Conservation (phyloP, 1,140 invertebrate genomes). For the Chelonus insularis region DNA sequence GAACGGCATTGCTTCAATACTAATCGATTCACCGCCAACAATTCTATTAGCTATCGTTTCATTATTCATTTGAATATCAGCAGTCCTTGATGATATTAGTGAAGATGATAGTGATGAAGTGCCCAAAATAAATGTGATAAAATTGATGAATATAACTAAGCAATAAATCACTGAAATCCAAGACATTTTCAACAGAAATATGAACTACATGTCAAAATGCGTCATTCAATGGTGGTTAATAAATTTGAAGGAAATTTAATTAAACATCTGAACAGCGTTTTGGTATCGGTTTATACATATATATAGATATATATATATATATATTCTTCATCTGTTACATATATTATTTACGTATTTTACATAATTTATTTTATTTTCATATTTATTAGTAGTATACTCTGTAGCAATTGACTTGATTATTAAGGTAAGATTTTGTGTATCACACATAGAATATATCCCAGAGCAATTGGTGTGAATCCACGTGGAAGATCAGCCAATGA, state of each 20-base stretch:
- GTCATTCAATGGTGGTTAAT: neutral
- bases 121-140: too few species aligned
- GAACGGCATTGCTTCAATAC: conserved; percentile 38
- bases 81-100: neutral
- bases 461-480: conserved; percentile 40
- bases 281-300: too few species aligned
- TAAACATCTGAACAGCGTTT: neutral
- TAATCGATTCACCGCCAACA: conserved; percentile 36
- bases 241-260: neutral
- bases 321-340: neutral
- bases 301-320: neutral
- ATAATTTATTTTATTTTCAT: conserved; percentile 12
- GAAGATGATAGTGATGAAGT: neutral
- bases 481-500: conserved; percentile 43
- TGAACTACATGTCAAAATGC: too few species aligned
- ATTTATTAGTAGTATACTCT: conserved; percentile 14
- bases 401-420: conserved; percentile 32
- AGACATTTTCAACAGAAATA: too few species aligned
- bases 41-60: conserved; percentile 28
- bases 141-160: too few species aligned
- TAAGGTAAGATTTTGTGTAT: conserved; percentile 52
- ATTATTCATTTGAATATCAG: neutral
- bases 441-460: conserved; percentile 43
- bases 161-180: too few species aligned
- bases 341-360: neutral